Percentiles rank a stretch among this genome's conserved stretches.
phyloP scores from a whole-genome alignment of 2,888 invertebrate species.

The Loripinus fragilis region DNA sequence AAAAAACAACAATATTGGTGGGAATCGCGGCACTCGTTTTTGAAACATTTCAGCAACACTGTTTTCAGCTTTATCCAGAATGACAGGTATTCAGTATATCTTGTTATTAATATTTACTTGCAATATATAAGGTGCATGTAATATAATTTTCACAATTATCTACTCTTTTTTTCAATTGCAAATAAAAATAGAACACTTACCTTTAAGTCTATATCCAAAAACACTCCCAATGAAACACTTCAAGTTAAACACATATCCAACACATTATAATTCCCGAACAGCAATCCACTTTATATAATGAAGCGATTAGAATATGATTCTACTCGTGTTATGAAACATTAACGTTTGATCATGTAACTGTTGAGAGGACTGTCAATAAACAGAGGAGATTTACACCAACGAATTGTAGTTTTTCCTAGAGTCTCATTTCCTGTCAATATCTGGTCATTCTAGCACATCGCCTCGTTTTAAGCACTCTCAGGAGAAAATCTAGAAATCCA shows the following conservation, averaged over 20 bases:
- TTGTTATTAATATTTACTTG: too few relatives aligned
- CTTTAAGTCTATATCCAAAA: too few relatives aligned
- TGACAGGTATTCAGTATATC: too few relatives aligned
- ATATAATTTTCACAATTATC: too few relatives aligned
- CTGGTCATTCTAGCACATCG: not conserved
- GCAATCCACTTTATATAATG: not conserved
- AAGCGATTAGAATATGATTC: not conserved
- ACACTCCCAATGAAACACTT: too few relatives aligned
- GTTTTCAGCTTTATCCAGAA: too few relatives aligned
- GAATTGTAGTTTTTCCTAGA: not conserved
- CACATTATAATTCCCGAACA: not conserved
- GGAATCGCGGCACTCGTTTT: too few relatives aligned
- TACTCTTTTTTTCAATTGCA: too few relatives aligned
- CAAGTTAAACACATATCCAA: not conserved
- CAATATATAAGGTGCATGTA: too few relatives aligned
- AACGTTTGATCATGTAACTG: not conserved
- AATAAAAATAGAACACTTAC: too few relatives aligned
- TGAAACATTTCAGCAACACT: too few relatives aligned
- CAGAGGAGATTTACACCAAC: not conserved
- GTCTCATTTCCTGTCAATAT: not conserved
- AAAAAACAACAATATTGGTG: too few relatives aligned
- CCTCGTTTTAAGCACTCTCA: not conserved
- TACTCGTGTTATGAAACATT: not conserved
- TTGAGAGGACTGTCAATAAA: not conserved
- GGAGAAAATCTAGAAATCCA: not conserved